Evolutionary conservation across 2,888 invertebrate species (phyloP).

Genomic region (Monoplex corrugatus): DNA sequence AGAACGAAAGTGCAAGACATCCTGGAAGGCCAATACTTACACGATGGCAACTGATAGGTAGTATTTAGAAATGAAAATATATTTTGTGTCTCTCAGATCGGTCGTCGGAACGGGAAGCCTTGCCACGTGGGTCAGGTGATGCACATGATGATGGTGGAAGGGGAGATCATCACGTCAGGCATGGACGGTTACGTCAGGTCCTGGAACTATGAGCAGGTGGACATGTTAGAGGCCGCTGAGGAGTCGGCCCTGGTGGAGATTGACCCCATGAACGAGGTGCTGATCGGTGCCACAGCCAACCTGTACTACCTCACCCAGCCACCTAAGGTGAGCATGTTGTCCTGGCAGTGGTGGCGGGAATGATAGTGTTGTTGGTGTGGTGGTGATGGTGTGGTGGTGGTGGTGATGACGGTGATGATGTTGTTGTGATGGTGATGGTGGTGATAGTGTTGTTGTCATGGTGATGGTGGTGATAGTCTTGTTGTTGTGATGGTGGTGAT

Average conservation of each 20-base stretch:
- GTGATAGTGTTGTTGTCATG: too few relatives aligned
- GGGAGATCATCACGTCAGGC: constrained; percentile 56
- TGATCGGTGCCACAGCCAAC: not conserved
- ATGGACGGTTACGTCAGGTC: constrained; percentile 47
- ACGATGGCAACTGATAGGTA: too few relatives aligned
- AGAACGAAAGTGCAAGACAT: too few relatives aligned
- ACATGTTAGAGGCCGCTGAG: constrained; percentile 49
- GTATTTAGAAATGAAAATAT: too few relatives aligned
- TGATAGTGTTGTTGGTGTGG: constrained; percentile 22
- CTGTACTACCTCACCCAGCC: constrained; percentile 31
- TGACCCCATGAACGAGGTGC: constrained; percentile 37
- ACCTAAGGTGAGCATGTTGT: not conserved
- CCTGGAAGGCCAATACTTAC: too few relatives aligned
- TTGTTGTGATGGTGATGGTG: too few relatives aligned
- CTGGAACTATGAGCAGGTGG: constrained; percentile 56
- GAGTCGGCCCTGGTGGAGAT: constrained; percentile 40
- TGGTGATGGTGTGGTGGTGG: not conserved
- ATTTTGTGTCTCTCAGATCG: constrained; percentile 52
- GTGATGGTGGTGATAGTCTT: too few relatives aligned
- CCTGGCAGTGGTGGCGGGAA: too few relatives aligned
- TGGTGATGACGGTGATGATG: too few relatives aligned
- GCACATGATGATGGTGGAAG: constrained; percentile 51
- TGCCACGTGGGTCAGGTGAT: constrained; percentile 55
- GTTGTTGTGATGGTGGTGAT: too few relatives aligned
- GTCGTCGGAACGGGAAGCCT: constrained; percentile 43